phyloP scores from a whole-genome alignment of 1,140 invertebrate genomes.

The Drosophila burlai region DNA sequence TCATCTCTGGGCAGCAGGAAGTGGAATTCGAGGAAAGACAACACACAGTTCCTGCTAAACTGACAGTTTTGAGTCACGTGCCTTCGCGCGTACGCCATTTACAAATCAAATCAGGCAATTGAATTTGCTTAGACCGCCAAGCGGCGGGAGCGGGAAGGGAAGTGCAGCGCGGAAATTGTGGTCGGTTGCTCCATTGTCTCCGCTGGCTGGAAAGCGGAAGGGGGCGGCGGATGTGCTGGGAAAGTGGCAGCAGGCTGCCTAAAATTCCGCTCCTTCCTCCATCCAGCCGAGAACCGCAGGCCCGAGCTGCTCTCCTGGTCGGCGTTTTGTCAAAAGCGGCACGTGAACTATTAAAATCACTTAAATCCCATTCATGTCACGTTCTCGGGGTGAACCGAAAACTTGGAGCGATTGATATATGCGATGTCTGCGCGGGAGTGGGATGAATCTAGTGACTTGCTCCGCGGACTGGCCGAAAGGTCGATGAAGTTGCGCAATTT shows the following conservation, averaged over 20 bases:
- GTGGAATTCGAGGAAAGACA: not conserved
- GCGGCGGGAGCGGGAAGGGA: conserved; percentile 4
- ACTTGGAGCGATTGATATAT: conserved; percentile 76
- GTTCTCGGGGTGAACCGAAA: conserved; percentile 58
- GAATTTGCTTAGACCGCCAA: conserved; percentile 63
- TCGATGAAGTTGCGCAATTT: conserved; percentile 55
- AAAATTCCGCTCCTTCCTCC: conserved; percentile 25
- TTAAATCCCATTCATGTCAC: conserved; percentile 81
- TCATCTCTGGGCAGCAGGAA: conserved; percentile 18
- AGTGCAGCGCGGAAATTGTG: conserved; percentile 58
- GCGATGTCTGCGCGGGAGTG: conserved; percentile 43
- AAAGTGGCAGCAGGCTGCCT: conserved; percentile 31
- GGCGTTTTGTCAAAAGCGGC: conserved; percentile 77
- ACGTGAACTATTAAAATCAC: conserved; percentile 84
- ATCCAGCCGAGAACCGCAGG: not conserved
- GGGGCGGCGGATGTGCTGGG: conserved; percentile 50
- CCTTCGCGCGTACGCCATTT: conserved; percentile 51
- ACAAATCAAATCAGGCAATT: conserved; percentile 63
- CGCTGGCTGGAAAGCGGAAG: conserved; percentile 24
- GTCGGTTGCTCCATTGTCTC: conserved; percentile 52
- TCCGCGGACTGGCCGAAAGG: conserved; percentile 31
- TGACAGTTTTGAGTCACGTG: conserved; percentile 77
- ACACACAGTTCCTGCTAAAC: conserved; percentile 32
- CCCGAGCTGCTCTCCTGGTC: conserved; percentile 23
- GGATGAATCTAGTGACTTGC: conserved; percentile 65